Conservation (phyloP, 2,888 invertebrate genomes). For the Taenaris catops region DNA sequence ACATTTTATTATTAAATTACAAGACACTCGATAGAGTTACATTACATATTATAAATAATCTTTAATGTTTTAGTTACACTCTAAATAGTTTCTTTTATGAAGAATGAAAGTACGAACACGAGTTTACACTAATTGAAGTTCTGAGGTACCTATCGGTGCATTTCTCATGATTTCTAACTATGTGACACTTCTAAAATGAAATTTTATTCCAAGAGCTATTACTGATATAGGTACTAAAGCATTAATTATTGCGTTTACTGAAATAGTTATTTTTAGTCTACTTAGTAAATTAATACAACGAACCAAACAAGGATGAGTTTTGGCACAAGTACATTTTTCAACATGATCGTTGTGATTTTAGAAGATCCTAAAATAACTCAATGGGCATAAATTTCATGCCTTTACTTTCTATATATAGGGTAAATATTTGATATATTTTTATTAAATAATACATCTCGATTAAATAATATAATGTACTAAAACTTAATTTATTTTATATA, state of each 20-base stretch:
- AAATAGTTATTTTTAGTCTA: slow-evolving; percentile 13
- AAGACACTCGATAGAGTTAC: slow-evolving; percentile 45
- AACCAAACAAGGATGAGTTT: slow-evolving; percentile 36
- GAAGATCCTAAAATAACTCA: too few relatives aligned
- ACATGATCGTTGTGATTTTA: slow-evolving; percentile 4
- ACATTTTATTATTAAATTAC: slow-evolving; percentile 49
- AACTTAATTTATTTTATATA: slow-evolving; percentile 6
- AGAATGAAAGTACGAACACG: slow-evolving; percentile 58
- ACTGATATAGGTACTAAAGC: slow-evolving; percentile 1
- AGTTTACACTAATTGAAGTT: slow-evolving; percentile 36
- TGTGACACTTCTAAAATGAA: slow-evolving; percentile 17
- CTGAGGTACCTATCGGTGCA: slow-evolving; percentile 17
- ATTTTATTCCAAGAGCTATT: slow-evolving; percentile 11
- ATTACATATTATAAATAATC: slow-evolving; percentile 26
- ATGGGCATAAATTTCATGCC: too few relatives aligned
- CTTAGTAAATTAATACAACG: slow-evolving; percentile 12
- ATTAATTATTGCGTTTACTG: neutral
- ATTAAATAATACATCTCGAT: slow-evolving; percentile 2
- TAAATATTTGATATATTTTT: too few relatives aligned
- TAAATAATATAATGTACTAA: slow-evolving; percentile 3
- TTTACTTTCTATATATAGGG: too few relatives aligned
- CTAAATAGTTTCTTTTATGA: slow-evolving; percentile 35
- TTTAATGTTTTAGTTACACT: slow-evolving; percentile 42
- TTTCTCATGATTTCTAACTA: slow-evolving; percentile 4
- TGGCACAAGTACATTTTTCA: slow-evolving; percentile 39